Evolutionary conservation across 2,797 vertebrate species (phyloP).

Genomic region (Hoplostethus mediterraneus): DNA sequence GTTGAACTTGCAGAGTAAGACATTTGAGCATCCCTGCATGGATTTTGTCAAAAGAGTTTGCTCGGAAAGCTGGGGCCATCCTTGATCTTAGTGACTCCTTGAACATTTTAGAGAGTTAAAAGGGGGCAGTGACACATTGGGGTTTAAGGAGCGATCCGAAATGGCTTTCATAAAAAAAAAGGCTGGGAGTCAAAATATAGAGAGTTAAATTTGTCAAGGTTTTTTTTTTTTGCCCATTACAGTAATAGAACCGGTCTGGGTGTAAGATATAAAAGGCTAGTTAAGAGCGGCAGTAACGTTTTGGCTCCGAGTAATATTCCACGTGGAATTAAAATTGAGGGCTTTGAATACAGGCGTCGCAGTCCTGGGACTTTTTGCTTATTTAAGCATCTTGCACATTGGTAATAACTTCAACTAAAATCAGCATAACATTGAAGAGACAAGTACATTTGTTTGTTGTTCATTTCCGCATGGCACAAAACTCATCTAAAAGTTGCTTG

Average conservation of each 20-base stretch:
- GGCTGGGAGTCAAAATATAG: slow-evolving; percentile 40
- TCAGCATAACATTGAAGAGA: background rate
- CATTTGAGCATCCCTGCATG: slow-evolving; percentile 1
- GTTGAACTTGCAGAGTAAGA: slow-evolving; percentile 4
- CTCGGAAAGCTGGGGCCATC: slow-evolving; percentile 56
- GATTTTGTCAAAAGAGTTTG: slow-evolving; percentile 2
- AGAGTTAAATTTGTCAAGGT: slow-evolving; percentile 51
- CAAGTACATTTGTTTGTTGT: background rate
- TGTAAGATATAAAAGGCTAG: slow-evolving; percentile 21
- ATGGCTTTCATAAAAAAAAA: slow-evolving; percentile 57
- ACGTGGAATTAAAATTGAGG: background rate
- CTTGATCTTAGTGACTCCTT: slow-evolving; percentile 58
- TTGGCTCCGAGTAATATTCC: slow-evolving; percentile 17
- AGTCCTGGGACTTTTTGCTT: slow-evolving; percentile 3
- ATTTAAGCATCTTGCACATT: slow-evolving; percentile 1
- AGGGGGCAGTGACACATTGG: slow-evolving; percentile 38
- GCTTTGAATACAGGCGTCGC: slow-evolving; percentile 24
- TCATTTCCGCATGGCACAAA: too few relatives aligned
- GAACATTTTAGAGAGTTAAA: slow-evolving; percentile 46
- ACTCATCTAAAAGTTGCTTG: too few relatives aligned
- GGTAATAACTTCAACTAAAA: background rate
- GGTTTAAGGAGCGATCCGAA: slow-evolving; percentile 29
- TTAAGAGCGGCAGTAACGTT: slow-evolving; percentile 21
- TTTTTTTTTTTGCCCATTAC: slow-evolving; percentile 32
- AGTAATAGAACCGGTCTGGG: slow-evolving; percentile 39